Evolutionary conservation across 2,888 invertebrate genomes (phyloP).

Genomic region (Cheiracanthium punctorium): DNA sequence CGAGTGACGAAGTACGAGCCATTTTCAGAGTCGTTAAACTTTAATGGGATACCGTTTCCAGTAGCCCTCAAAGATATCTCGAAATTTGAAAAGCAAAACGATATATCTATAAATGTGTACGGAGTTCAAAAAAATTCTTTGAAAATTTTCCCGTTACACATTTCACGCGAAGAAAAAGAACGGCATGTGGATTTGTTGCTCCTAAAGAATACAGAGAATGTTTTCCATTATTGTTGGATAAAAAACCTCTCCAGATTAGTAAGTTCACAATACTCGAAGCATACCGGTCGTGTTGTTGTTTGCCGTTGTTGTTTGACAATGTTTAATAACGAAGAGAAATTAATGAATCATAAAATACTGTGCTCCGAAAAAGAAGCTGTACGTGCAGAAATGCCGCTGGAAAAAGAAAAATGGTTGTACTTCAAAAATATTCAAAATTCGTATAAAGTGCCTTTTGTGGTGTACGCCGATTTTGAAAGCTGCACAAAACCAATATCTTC

Average conservation of each 20-base stretch:
- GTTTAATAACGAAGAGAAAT: background rate
- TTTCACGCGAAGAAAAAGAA: background rate
- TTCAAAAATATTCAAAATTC: background rate
- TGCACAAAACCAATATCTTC: background rate
- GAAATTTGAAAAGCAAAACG: background rate
- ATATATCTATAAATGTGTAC: background rate
- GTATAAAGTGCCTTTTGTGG: conserved; percentile 2
- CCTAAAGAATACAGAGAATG: background rate
- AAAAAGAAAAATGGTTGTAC: background rate
- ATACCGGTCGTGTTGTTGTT: background rate
- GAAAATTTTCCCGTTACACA: background rate
- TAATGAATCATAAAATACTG: background rate
- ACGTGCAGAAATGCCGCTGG: conserved; percentile 16
- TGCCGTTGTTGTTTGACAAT: background rate
- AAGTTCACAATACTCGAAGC: background rate
- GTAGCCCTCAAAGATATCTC: background rate
- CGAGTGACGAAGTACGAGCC: background rate
- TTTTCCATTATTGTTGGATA: background rate
- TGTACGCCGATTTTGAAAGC: conserved; percentile 17
- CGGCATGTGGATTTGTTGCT: background rate
- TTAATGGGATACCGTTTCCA: background rate
- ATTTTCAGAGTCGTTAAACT: background rate
- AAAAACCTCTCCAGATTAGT: background rate
- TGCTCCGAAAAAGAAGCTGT: background rate
- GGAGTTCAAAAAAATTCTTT: background rate